Evolutionary conservation across 2,797 vertebrate genomes (phyloP), one percentile per base, ranked within the genome.

Genomic region (Epinephelus awoara): DNA sequence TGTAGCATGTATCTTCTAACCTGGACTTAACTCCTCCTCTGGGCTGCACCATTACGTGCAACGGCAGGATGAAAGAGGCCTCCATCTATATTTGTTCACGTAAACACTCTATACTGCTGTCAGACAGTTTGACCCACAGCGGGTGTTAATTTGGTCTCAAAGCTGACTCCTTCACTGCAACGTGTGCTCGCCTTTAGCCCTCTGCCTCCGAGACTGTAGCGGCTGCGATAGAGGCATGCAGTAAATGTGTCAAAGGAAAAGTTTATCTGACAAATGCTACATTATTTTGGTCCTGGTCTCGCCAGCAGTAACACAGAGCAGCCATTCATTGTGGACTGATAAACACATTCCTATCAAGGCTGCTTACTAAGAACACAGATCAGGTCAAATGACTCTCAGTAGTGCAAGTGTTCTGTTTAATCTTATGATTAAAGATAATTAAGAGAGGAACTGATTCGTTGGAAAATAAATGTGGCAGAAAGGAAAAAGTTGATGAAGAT

Each of bases 81-180:
- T 79, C 61, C 21, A 47, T 87, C 82, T 91, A 83, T 87, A 89
- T 91, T 71, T 83, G 79, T 85, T 83, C 82, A 85, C 14, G 27
- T 89, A 79, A 89, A 84, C 85, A 86, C 77, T 63, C 49, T 66
- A 62, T 80, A 61, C 77, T 11, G 34, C 75, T 63, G 68, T 77
- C 52, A 51, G 69, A 80, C 67, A 72, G 75, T 87, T 79, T 88
- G 85, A 85, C 80, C 65, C 82, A 75, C 68, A 2, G 14, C 2
- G 27, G 52, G 62, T 77, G 80, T 88, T 88, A 78, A 91, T 90
- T 79, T 87, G 72, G 77, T 85, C 82, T 62, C 75, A 82, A 78
- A 77, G 83, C 69, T 55, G 71, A 78, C 68, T 79, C 73, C 73
- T 42, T 19, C 68, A 25, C 61, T 52, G 59, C 19, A 58, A 19